Percentiles rank a stretch among this genome's conserved stretches.
Conservation (phyloP, 1,140 invertebrate species). For the Carposina sasakii region DNA sequence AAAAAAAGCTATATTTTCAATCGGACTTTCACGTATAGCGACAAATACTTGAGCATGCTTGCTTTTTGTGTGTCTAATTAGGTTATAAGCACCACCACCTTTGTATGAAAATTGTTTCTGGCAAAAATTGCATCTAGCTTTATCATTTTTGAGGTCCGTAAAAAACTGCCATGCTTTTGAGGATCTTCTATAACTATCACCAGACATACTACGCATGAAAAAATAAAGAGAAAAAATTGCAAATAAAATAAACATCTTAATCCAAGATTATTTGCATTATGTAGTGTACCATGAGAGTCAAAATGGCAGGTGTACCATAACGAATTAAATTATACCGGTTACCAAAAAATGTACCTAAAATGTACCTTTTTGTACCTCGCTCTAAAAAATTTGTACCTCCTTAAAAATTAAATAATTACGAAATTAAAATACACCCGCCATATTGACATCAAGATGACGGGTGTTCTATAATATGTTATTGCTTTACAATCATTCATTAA, state of each 20-base stretch:
- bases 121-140: constrained; percentile 8
- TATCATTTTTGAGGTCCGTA: constrained; percentile 1
- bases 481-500: too few relatives aligned
- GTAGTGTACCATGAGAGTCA: neutral
- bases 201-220: neutral
- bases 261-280: neutral
- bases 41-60: neutral
- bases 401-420: neutral
- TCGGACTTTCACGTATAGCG: neutral
- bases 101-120: constrained; percentile 4
- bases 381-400: neutral
- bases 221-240: neutral
- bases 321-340: neutral
- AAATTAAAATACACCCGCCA: neutral
- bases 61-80: constrained; percentile 7
- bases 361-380: too few relatives aligned
- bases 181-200: neutral
- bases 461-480: too few relatives aligned
- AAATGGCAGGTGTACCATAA: neutral
- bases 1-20: neutral
- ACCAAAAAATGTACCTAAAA: neutral
- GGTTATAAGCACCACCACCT: constrained; percentile 8
- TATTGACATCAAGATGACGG: neutral
- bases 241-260: neutral
- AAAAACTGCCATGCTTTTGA: constrained; percentile 8